Base-by-base conservation (phyloP, 2,113 vertebrate species). In the Anolis carolinensis region DNA sequence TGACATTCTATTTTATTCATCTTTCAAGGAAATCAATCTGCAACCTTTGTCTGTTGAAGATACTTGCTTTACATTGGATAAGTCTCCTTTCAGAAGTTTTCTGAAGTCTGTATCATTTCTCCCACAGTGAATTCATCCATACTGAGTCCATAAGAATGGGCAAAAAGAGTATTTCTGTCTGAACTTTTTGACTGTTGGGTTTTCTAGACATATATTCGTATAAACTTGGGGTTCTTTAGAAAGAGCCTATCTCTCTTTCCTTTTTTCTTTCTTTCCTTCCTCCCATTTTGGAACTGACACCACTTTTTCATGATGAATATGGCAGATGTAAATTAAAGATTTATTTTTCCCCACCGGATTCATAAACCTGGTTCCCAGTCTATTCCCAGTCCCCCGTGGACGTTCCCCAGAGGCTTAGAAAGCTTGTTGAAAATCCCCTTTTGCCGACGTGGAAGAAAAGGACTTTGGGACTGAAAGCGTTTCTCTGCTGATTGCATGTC, bases 401-500 rank as follows among this genome's bases (percentile, higher is more conserved):
- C 5, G 3, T 68, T 67, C 74, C 77, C 79, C 44, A 67, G 79
- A 81, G 79, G 62, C 32, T 39, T n/a, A 50, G 59, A 32, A 48
- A 48, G 36, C 59, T 81, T 65, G 39, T 36, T 81, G 85, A 75
- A 67, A 81, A n/a, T n/a, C 75, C 59, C 79, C 48, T 39, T 81
- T 44, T 86, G 32, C 71, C 71, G 52, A 36, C 36, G 71, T 67
- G 14, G 85, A 81, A 80, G 59, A 67, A 67, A 81, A 55, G 71
- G 44, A 75, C 44, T 86, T 81, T 75, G 85, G 79, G 55, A 81
- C 59, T 5, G 44, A 81, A 86, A 81, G 36, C 44, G 18, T 63
- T 75, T 81, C 44, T 59, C 59, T 50, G 77, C 70, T 84, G 82
- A 88, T 75, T 75, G 59, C 82, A 80, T 80, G 82, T 84, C 82